A percentile compares a stretch with the other conserved stretches of the same genome.
Evolutionary conservation across 2,888 invertebrate species (phyloP).

Genomic region (Tiphia femorata): DNA sequence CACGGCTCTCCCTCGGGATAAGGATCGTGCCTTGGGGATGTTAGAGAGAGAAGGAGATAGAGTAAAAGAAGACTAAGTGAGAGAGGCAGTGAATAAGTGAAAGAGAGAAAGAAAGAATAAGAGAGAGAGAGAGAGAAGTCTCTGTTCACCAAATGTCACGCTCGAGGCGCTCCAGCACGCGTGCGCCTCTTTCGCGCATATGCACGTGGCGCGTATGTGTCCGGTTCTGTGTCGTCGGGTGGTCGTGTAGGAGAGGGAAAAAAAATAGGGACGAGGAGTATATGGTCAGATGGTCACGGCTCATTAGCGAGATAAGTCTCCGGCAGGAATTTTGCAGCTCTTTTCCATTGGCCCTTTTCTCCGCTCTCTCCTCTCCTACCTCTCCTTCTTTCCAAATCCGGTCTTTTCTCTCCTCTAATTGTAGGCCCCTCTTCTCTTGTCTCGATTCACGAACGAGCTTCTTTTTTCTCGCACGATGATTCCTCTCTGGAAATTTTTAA

Average conservation of each 20-base stretch:
- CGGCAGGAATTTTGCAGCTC: conserved; percentile 31
- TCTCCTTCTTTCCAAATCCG: neutral
- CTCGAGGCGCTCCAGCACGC: neutral
- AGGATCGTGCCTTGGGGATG: too few species aligned
- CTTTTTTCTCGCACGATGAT: too few species aligned
- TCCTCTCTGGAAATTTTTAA: too few species aligned
- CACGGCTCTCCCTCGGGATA: too few species aligned
- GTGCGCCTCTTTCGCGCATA: neutral
- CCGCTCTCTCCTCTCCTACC: neutral
- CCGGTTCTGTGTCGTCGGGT: neutral
- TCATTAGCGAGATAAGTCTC: conserved; percentile 58
- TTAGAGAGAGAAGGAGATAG: too few species aligned
- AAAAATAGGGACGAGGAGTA: conserved; percentile 16
- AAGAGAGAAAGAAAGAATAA: too few species aligned
- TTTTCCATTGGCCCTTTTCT: conserved; percentile 2
- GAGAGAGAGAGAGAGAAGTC: too few species aligned
- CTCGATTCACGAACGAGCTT: too few species aligned
- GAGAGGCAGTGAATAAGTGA: too few species aligned
- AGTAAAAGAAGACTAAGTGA: too few species aligned
- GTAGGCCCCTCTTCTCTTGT: too few species aligned
- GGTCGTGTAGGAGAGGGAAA: neutral
- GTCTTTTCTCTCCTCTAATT: conserved; percentile 11
- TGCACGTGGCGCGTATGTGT: neutral
- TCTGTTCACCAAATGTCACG: conserved; percentile 15
- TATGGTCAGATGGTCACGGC: conserved; percentile 56